phyloP scores from a whole-genome alignment of 1,140 invertebrate species.

The Zaprionus gabonicus region DNA sequence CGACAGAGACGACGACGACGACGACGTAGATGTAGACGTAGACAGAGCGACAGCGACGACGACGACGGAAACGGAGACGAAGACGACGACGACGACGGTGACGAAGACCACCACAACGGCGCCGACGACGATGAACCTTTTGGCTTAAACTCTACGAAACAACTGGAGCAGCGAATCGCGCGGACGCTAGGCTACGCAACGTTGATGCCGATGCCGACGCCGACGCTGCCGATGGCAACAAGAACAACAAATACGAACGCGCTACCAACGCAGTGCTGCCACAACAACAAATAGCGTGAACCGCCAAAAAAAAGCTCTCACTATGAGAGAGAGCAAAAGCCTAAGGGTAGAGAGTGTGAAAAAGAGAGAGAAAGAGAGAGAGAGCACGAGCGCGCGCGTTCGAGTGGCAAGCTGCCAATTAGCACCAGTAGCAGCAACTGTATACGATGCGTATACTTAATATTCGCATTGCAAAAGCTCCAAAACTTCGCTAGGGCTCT shows the following conservation, averaged over 20 bases:
- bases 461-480: conserved; percentile 49
- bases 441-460: conserved; percentile 46
- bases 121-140: conserved; percentile 68
- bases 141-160: conserved; percentile 80
- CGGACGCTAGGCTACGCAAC: conserved; percentile 39
- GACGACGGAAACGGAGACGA: conserved; percentile 7
- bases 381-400: conserved; percentile 20
- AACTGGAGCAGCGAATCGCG: conserved; percentile 73
- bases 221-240: conserved; percentile 25
- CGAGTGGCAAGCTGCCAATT: conserved; percentile 52
- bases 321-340: conserved; percentile 12
- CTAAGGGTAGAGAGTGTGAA: not conserved
- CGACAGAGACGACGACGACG: conserved; percentile 25
- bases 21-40: conserved; percentile 6
- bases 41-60: conserved; percentile 35
- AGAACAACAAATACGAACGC: conserved; percentile 31
- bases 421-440: conserved; percentile 26
- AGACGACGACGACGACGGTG: conserved; percentile 24
- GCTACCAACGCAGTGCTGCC: conserved; percentile 44
- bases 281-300: conserved; percentile 69
- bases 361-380: conserved; percentile 24
- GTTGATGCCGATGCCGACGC: conserved; percentile 36
- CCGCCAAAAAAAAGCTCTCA: conserved; percentile 55
- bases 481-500: not conserved
- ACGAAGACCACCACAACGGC: conserved; percentile 1